phyloP scores from a whole-genome alignment of 1,140 invertebrate genomes.

The Danaus plexippus region DNA sequence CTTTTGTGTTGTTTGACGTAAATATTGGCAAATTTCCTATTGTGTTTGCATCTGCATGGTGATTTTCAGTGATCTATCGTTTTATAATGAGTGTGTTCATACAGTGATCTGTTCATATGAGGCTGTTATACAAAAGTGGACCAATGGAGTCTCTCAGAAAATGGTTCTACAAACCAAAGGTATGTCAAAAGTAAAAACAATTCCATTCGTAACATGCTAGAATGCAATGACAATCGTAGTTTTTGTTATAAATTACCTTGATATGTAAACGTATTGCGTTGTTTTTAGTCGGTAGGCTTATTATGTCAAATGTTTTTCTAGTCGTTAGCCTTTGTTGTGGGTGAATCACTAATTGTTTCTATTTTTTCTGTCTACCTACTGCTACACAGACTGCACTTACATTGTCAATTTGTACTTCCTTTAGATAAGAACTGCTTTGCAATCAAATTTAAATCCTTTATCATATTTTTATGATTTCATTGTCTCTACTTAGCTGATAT shows the following conservation, averaged over 20 bases:
- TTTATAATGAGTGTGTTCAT: constrained; percentile 65
- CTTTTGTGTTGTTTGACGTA: constrained; percentile 68
- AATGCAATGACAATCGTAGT: too few species aligned
- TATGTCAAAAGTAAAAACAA: constrained; percentile 67
- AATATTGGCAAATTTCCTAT: constrained; percentile 58
- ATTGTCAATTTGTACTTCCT: constrained; percentile 14
- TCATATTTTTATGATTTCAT: too few species aligned
- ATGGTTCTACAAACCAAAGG: constrained; percentile 94
- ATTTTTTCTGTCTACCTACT: constrained; percentile 19
- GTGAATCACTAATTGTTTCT: constrained; percentile 19
- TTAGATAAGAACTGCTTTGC: constrained; percentile 4
- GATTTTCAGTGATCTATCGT: constrained; percentile 54
- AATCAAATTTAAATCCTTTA: too few species aligned
- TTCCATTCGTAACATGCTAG: constrained; percentile 28
- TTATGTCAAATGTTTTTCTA: constrained; percentile 6
- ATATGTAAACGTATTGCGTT: too few species aligned
- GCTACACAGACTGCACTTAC: constrained; percentile 3
- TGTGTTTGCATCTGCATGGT: constrained; percentile 42
- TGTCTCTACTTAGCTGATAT: too few species aligned
- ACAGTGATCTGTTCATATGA: constrained; percentile 67
- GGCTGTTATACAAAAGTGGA: constrained; percentile 70
- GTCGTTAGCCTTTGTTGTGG: constrained; percentile 21
- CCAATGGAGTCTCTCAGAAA: constrained; percentile 90
- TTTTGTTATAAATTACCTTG: too few species aligned
- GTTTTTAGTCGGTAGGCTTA: too few species aligned